Base-by-base conservation (phyloP, 23 tunicate species). In the Oikopleura albicans region DNA sequence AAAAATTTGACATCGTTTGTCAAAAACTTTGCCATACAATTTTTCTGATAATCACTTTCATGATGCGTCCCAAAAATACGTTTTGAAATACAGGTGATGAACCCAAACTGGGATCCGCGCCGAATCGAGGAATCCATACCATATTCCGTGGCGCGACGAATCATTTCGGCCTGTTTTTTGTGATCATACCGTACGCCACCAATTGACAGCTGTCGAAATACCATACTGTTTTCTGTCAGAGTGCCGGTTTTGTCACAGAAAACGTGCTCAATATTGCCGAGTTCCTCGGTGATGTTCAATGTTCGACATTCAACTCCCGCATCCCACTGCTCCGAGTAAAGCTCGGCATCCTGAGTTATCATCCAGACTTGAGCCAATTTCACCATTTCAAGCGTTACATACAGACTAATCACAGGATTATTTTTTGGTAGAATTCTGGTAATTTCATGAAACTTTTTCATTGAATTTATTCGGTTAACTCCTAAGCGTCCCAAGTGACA, bases 201-300 rank as follows among this genome's bases (percentile, higher is more conserved):
- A 22, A 95, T 87, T 16, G 94, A 87, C 76, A 94, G 88, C 56
- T 91, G 83, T 39, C 90, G 66, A 40, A 95, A 95, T 0, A 95
- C 93, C 99, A 95, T 95, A 39, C 87, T 85, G 66, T 95, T 95
- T 71, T 95, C 99, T 12, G 99, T 95, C 1, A 95, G 90, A 0
- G 99, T 95, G 40, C 99, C 99, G 0, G 99, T 95, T 84, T 95
- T 95, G 84, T 95, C 99, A 1, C 91, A 90, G 86, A 95, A 95
- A 37, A 95, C 86, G 85, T 88, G 91, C 84, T 95, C 87, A 40
- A 95, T 92, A 41, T 95, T 94, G 31, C 99, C 99, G 41, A 95
- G 89, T 66, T 95, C 99, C 76, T 95, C 99, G 1, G 99, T 84
- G 57, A 95, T 95, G 86, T 95, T 95, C 40, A 95, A 76, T 0